Conservation (phyloP, 2,797 vertebrate species). For the Scleropages formosus region DNA sequence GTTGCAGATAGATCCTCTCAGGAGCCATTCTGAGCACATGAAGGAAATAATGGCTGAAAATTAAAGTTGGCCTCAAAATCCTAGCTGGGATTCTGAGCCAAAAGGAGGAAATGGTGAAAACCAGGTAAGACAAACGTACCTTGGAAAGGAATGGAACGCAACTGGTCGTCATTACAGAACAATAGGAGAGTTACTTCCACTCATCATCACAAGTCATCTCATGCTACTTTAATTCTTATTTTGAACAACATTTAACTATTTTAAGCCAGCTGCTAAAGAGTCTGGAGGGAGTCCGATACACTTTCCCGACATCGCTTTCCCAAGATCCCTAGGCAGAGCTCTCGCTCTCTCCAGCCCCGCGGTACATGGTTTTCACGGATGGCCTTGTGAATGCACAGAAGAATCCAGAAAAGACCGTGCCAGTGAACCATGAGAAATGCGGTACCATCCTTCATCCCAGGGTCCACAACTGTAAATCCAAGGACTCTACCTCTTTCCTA, state of each 20-base stretch:
- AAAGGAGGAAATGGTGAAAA: background rate
- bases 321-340: too few relatives aligned
- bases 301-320: too few relatives aligned
- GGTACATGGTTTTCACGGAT: too few relatives aligned
- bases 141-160: background rate
- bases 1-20: background rate
- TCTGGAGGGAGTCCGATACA: too few relatives aligned
- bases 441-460: too few relatives aligned
- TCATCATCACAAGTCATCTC: conserved; percentile 4
- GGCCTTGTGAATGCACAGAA: too few relatives aligned
- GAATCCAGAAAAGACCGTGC: too few relatives aligned
- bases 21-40: background rate
- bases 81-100: background rate
- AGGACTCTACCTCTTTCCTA: too few relatives aligned
- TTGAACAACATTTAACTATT: background rate
- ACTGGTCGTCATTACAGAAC: background rate
- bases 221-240: conserved; percentile 1
- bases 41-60: conserved; percentile 13
- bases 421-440: too few relatives aligned
- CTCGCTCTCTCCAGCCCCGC: too few relatives aligned
- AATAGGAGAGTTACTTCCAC: background rate
- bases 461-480: too few relatives aligned
- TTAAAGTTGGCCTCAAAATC: background rate
- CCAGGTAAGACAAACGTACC: background rate
- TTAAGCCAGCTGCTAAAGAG: too few relatives aligned